Base-by-base conservation (phyloP, 2,113 vertebrate species). In the Eira barbara region DNA sequence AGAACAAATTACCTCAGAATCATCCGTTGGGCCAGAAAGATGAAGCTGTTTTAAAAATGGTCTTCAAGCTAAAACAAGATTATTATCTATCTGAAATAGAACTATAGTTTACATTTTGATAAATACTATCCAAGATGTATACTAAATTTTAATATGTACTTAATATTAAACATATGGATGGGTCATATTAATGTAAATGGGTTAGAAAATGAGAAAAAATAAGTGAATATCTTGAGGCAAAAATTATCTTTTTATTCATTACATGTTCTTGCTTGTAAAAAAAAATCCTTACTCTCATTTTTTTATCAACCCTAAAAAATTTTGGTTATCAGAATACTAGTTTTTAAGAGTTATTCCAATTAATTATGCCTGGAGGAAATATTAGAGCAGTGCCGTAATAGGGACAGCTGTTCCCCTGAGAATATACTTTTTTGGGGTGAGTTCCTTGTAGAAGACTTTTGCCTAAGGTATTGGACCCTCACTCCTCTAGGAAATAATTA, bases 311-410 rank as follows among this genome's bases (percentile, higher is more conserved):
- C 9, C 4, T 79, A 57, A 82, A 79, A 91, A 20, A 15, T 69
- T 69, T 91, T 27, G 7, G 20, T 80, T 95, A 84, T 21, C 14
- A 84, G 25, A 23, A 63, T 63, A 39, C 10, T 49, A 57, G n/a
- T 59, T 67, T 96, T 86, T 86, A 39, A 78, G 47, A 87, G 42
- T 74, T 93, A 7, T 71, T 25, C 14, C 47, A 92, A 74, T 95
- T 95, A 95, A 87, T 91, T 91, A 69, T 94, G 27, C 23, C 63
- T 91, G 27, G 45, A 84, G 61, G 67, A 27, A 95, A 91, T 52
- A 69, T 12, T 9, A 45, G 12, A 79, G 5, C 29, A 67, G 52
- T n/a, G 4, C 7, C 45, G 0, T 73, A 83, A 45, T 7, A 36
- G 12, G 39, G 6, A 45, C 13, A 80, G 6, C 10, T 79, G 1